Conservation (phyloP, 1,140 invertebrate species). For the Atopsyche davidsoni region DNA sequence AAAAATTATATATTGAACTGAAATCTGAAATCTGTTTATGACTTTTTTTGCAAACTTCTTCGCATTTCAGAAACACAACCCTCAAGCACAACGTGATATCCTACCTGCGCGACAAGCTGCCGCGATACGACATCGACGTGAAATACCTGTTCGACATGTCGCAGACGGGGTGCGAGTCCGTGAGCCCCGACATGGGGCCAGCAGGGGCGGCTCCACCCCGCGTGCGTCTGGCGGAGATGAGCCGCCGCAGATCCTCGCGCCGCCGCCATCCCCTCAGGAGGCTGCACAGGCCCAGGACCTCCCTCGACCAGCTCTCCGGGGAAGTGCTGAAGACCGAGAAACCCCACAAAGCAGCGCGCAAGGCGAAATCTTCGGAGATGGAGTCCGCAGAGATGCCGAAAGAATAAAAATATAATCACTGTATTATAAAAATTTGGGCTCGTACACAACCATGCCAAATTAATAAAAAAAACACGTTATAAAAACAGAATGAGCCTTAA, state of each 20-base stretch:
- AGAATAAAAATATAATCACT: too few species aligned
- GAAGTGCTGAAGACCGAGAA: background rate
- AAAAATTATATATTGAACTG: too few species aligned
- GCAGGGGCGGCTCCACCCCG: background rate
- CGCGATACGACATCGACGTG: conserved; percentile 64
- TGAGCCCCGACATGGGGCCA: conserved; percentile 1
- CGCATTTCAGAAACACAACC: conserved; percentile 39
- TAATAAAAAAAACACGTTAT: too few species aligned
- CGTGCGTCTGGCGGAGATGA: background rate
- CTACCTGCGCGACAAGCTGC: conserved; percentile 54
- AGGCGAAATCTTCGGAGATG: background rate
- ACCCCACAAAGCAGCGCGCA: background rate
- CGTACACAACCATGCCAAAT: too few species aligned
- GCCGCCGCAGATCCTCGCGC: background rate
- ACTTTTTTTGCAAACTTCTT: too few species aligned
- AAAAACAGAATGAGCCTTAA: too few species aligned
- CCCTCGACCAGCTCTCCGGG: background rate
- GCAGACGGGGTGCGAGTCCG: conserved; percentile 57
- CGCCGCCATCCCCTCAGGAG: conserved; percentile 14
- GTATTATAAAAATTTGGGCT: too few species aligned
- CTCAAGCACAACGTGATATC: conserved; percentile 56
- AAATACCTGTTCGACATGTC: conserved; percentile 76
- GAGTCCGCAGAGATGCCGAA: too few species aligned
- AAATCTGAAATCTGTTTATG: too few species aligned
- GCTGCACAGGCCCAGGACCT: background rate